Base-by-base conservation (phyloP, 1,140 invertebrate genomes). In the Paraescarpia echinospica region DNA sequence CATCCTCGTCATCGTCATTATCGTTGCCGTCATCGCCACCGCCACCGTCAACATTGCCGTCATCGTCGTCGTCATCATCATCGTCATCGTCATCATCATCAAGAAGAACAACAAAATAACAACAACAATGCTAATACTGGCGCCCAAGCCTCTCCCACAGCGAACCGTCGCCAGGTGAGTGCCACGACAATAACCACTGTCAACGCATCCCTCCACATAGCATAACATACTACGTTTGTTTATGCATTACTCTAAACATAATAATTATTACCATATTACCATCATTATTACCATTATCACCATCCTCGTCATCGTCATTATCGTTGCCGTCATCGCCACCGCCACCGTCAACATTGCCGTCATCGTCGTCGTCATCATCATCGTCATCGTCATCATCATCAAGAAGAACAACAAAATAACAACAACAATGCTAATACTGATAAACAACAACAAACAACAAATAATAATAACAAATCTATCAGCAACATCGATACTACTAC, bases 81-180 rank as follows among this genome's bases (percentile, higher is more conserved):
- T 41, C 41, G 41, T 41, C 41, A 12, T 41, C 41, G 41, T 41
- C 41, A 12, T 41, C 41, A 12, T 41, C 41, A 12, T 41, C n/a
- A n/a, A n/a, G n/a, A n/a, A n/a, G n/a, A n/a, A n/a, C n/a, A n/a
- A n/a, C n/a, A n/a, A n/a, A n/a, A n/a, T n/a, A n/a, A n/a, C n/a
- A n/a, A n/a, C n/a, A n/a, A n/a, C n/a, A n/a, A n/a, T n/a, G n/a
- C n/a, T n/a, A n/a, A n/a, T n/a, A n/a, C 6, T 89, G 93, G 92
- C 33, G 93, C 33, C 93, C 94, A 9, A 92, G 93, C 35, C 91
- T 93, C 27, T 35, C 93, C 34, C 91, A 92, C 90, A 92, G 88
- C 35, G 59, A 51, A 51, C 41, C 88, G n/a, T 33, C 33, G 33
- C 35, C n/a, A 34, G 93, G 93, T 93, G n/a, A 51, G 90, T 89